Evolutionary conservation across 2,113 vertebrate genomes (phyloP), one percentile per base, ranked within the genome.

Genomic region (Murina feae): DNA sequence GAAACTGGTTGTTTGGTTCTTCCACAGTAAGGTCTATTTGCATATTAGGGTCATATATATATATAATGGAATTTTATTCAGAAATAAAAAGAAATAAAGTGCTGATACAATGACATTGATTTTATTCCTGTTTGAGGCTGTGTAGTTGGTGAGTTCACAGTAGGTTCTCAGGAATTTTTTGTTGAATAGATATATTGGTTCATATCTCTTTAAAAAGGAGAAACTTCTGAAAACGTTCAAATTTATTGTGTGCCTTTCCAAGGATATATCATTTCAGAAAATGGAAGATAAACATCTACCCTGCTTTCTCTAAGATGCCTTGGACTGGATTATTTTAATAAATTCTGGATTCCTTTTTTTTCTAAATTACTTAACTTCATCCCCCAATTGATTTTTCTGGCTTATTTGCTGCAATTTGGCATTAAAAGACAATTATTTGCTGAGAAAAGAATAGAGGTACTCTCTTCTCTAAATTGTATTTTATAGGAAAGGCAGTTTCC

Each of bases 291-390:
- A 53, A 86, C 74, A 68, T 65, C 49, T 63, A 69, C 18, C 16
- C 6, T 65, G 44, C 72, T 89, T 89, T 89, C 44, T 84, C 18
- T 51, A 37, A 42, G 51, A 5, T 39, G 13, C 17, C 32, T 82
- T 66, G 30, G 5, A 74, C 49, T 89, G 3, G 35, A 86, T 65
- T 91, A 89, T 80, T 72, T 93, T 81, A 82, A 88, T 94, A 79
- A 93, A 88, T 60, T 14, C 2, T 82, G 9, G 28, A 39, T n/a
- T 94, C 42, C 32, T 55, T 91, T 76, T 91, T 76, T 90, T 89
- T 42, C 66, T 81, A 89, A 95, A 87, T 93, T 84, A 88, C 86
- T 95, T 96, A 83, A 93, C 93, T 97, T 96, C 7, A 90, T 89
- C 85, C 87, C 78, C 44, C n/a, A 72, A 18, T 95, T 66, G 68